Conservation (phyloP, 1,140 invertebrate genomes). For the Drosophila ananassae region DNA sequence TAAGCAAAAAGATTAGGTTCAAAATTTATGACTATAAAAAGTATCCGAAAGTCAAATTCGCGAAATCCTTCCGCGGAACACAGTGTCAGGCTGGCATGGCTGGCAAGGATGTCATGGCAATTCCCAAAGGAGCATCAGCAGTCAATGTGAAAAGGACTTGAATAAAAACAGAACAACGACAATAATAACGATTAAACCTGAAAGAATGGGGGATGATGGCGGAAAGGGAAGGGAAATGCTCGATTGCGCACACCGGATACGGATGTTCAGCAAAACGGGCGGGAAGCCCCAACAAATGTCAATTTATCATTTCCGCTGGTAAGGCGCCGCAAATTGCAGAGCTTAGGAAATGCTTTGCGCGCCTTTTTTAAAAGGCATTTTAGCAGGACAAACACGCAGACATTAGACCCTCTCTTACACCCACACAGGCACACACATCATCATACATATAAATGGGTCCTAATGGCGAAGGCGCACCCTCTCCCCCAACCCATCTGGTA, state of each 20-base stretch:
- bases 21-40: neutral
- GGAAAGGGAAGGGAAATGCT: slow-evolving; percentile 19
- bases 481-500: slow-evolving; percentile 14
- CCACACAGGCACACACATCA: slow-evolving; percentile 11
- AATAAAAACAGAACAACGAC: slow-evolving; percentile 44
- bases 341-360: slow-evolving; percentile 59
- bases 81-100: neutral
- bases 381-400: slow-evolving; percentile 39
- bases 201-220: slow-evolving; percentile 16
- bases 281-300: slow-evolving; percentile 57
- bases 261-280: slow-evolving; percentile 34
- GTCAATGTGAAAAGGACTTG: slow-evolving; percentile 37
- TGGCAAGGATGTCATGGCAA: neutral
- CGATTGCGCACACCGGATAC: slow-evolving; percentile 39
- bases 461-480: slow-evolving; percentile 39
- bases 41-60: slow-evolving; percentile 11
- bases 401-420: slow-evolving; percentile 7
- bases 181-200: slow-evolving; percentile 51
- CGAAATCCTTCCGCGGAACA: slow-evolving; percentile 38
- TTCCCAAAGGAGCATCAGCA: slow-evolving; percentile 18
- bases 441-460: slow-evolving; percentile 23
- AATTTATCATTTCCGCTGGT: slow-evolving; percentile 76
- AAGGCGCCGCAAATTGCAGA: slow-evolving; percentile 66
- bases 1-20: neutral
- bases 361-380: slow-evolving; percentile 65